Evolutionary conservation across 2,888 invertebrate species (phyloP).

Genomic region (Hydrotaea cyrtoneurina): DNA sequence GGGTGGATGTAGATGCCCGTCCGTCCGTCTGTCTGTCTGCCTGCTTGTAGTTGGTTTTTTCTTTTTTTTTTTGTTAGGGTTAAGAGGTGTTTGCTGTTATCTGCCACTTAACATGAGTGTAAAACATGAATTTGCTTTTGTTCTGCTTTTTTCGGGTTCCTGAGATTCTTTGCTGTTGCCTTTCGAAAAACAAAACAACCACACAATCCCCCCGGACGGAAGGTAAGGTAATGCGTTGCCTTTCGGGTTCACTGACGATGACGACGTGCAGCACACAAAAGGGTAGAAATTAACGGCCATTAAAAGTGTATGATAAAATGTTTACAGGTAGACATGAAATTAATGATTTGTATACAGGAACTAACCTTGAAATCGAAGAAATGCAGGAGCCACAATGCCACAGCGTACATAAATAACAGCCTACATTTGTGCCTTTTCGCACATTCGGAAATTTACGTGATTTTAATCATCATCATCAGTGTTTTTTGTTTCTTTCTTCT

Average conservation of each 20-base stretch:
- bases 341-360: slow-evolving; percentile 34
- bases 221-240: slow-evolving; percentile 34
- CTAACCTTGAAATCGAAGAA: slow-evolving; percentile 35
- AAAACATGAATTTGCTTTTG: slow-evolving; percentile 67
- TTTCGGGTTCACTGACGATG: slow-evolving; percentile 26
- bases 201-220: background rate
- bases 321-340: slow-evolving; percentile 52
- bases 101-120: slow-evolving; percentile 68
- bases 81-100: slow-evolving; percentile 68
- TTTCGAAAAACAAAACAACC: background rate
- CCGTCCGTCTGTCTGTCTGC: background rate
- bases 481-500: slow-evolving; percentile 9
- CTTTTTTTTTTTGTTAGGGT: slow-evolving; percentile 52
- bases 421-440: slow-evolving; percentile 22
- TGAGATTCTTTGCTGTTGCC: slow-evolving; percentile 6
- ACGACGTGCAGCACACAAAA: slow-evolving; percentile 19
- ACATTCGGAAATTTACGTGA: slow-evolving; percentile 54
- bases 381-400: slow-evolving; percentile 17
- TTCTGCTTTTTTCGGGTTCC: slow-evolving; percentile 39
- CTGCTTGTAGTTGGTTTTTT: background rate
- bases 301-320: slow-evolving; percentile 60
- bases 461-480: slow-evolving; percentile 58
- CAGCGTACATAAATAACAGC: background rate
- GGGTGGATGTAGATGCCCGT: slow-evolving; percentile 7
- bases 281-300: slow-evolving; percentile 66